Evolutionary conservation across 2,888 invertebrate genomes (phyloP), one percentile per base, ranked within the genome.

Genomic region (Maniola hyperantus): DNA sequence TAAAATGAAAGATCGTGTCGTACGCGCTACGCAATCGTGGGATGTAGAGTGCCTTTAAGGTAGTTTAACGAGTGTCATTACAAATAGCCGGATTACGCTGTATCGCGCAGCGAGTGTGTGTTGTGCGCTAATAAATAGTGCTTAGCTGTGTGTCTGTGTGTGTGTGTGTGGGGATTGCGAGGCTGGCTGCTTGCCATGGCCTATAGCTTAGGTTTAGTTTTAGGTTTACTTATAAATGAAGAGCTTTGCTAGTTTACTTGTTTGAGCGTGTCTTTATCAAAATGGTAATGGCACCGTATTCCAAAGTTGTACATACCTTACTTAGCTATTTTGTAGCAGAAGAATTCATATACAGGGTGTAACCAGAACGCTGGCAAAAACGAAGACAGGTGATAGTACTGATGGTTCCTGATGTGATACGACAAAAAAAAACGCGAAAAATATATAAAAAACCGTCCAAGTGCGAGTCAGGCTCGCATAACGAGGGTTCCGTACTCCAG

Each of bases 61-160:
- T 69, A 66, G 64, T 69, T 73, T 74, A 72, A 69, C 70, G 68
- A 67, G 66, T 72, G 68, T 67, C 69, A 66, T 70, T 73, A 73
- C 71, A 72, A 71, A 73, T 74, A 64, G 71, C 64, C 46, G 74
- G 74, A 71, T 74, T 72, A 73, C 63, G 60, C 69, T 68, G 66
- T 69, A 71, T 69, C 72, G 73, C 72, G 68, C 67, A 50, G 67
- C 65, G 66, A 66, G 67, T 63, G 57, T 60, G 64, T 65, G 68
- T 54, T 67, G 58, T 69, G 62, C 58, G 39, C 69, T 71, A 71
- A 72, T 72, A 72, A 72, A 72, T 72, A 71, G 66, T 62, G 72
- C 72, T 72, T 72, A 72, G 64, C 68, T 59, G 60, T 62, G 68
- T 65, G 50, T 33, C 13, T 36, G 60, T 60, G 48, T 60, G 50